Evolutionary conservation across 1,140 invertebrate species (phyloP), one percentile per base, ranked within the genome.

Genomic region (Bathynomus jamesi): DNA sequence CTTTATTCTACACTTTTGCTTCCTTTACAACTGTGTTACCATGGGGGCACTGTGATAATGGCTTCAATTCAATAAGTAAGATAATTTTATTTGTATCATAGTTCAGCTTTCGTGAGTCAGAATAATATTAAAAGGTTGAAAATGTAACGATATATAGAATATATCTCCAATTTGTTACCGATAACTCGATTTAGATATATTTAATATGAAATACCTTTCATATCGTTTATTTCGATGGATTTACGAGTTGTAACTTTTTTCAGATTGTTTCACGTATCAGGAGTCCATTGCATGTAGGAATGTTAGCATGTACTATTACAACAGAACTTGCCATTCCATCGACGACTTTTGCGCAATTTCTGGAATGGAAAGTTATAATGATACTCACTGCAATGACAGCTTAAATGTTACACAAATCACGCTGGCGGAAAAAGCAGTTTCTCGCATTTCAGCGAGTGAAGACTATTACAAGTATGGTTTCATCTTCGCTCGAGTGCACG

Each of bases 41-140:
- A 13, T 81, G 80, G 80, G 66, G 74, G 21, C 63, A 69, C n/a
- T 81, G 80, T 65, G 73, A 75, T 40, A 75, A 80, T 21, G 21
- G 87, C 17, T 99, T 95, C 94, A 99, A 99, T 82, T 21, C 31
- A 10, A 21, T 29, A 0, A 46, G 66, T 67, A 3, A n/a, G 64
- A 10, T 63, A 61, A 21, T 17, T 24, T 31, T 65, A 0, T 28
- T 1, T 17, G 21, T 65, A 53, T 53, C n/a, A n/a, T n/a, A n/a
- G n/a, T n/a, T n/a, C n/a, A n/a, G n/a, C n/a, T n/a, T n/a, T n/a
- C n/a, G n/a, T n/a, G n/a, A n/a, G n/a, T n/a, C n/a, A n/a, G n/a
- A n/a, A n/a, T n/a, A n/a, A n/a, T n/a, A n/a, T n/a, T n/a, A n/a
- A n/a, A n/a, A n/a, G n/a, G n/a, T n/a, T n/a, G n/a, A n/a, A n/a